Base-by-base conservation (phyloP, 2,113 vertebrate species). In the Hiodon tergisus region DNA sequence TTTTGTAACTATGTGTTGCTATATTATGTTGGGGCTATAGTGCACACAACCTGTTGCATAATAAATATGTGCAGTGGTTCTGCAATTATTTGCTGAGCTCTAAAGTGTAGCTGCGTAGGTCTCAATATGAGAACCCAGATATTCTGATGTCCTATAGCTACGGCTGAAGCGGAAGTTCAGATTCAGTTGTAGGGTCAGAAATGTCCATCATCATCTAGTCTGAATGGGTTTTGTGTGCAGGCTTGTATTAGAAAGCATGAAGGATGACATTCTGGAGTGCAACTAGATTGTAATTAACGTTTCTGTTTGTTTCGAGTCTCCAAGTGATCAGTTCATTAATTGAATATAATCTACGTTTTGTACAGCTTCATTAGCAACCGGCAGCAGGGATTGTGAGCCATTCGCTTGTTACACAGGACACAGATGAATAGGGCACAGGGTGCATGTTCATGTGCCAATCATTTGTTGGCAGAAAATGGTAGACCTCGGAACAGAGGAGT, bases 251-350 rank as follows among this genome's bases (percentile, higher is more conserved):
- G 3, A 2, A 8, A 13, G 52, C 61, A 54, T 63, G 13, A 47
- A 46, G 11, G 16, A 17, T 55, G 72, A 59, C 59, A 9, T 11
- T 11, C 72, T 54, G 54, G 5, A 55, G 14, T 11, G 7, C 46
- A 11, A 9, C 53, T 51, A 50, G 63, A 75, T 67, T 48, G 13
- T 73, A 69, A 78, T 48, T 31, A 69, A 51, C 58, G 63, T 59
- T 16, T 11, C 2, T 7, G 17, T 5, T 50, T 61, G 47, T 74
- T 48, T 48, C 4, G 65, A 10, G 71, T 4, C 63, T 60, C 4
- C n/a, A 9, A 10, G n/a, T 67, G 70, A 73, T 73, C 68, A 67
- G 71, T 69, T 51, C 57, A 10, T 73, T 73, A 72, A 77, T 73
- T 73, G 59, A 31, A 31, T 31, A 2, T 31, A 31, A 57, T 53